Base-by-base conservation (phyloP, 2,797 vertebrate genomes). In the Discoglossus pictus region DNA sequence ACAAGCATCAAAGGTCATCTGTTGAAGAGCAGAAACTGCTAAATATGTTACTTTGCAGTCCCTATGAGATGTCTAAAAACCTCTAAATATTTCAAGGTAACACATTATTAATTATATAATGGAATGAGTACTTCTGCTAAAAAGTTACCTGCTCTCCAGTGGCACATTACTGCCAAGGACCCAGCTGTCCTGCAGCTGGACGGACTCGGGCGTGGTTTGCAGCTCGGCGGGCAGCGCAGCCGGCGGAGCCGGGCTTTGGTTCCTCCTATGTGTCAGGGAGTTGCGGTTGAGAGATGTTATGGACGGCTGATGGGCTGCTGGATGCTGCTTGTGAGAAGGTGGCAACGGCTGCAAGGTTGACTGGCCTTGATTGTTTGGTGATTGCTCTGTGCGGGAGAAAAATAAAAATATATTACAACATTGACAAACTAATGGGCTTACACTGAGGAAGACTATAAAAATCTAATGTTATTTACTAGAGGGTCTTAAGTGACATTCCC, bases 151-250 rank as follows among this genome's bases (percentile, higher is more conserved):
- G 95, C 94, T 98, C 89, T 99, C 95, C 93, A 99, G 92, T 87
- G 94, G 95, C 58, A 97, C 93, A 92, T 97, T 97, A 92, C 95
- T 95, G 88, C 96, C 96, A 92, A 99, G 92, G 85, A 99, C 96
- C 96, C 96, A 99, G 95, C 96, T 99, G 94, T 98, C 96, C 92
- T 99, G 97, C 94, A 99, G 96, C 94, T 98, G 97, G 92, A 97
- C 96, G 76, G 96, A 98, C 93, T 99, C 96, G 68, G 96, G 94
- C 84, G 97, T 96, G 84, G 94, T 96, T 91, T 97, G 97, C 92
- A 99, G 92, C 88, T 98, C 96, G 86, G 94, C 92, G 89, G 94
- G 93, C 92, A 96, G 90, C 82, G 92, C 94, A 92, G 90, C 93
- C 89, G 94, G 84, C 83, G 93, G 93, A 76, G 94, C 93, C 82